These are phyloP conservation scores for Cephus runcator DNA, from an alignment of 2,888 invertebrate genomes.

Conservation along the genomic window DNA sequence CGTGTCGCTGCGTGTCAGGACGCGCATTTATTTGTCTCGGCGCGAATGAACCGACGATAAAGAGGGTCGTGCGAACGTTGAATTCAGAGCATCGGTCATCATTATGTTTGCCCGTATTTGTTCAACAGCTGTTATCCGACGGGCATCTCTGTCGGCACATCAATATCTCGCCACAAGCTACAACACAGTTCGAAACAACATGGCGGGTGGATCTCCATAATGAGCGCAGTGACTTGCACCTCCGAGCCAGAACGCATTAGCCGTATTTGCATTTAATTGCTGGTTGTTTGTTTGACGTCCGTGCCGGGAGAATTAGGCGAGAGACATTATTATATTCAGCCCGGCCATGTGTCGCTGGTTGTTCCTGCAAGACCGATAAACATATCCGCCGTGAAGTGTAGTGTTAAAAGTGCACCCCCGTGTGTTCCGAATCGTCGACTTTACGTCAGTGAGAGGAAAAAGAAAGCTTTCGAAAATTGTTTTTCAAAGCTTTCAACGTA, in stretches of 20 bases:
- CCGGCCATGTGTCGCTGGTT: slow-evolving; percentile 16
- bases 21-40: background rate
- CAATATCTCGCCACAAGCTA: slow-evolving; percentile 41
- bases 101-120: slow-evolving; percentile 30
- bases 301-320: slow-evolving; percentile 48
- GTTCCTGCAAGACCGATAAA: background rate
- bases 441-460: background rate
- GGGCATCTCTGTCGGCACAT: slow-evolving; percentile 33
- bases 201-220: slow-evolving; percentile 59
- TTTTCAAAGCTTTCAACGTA: slow-evolving; percentile 2
- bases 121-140: slow-evolving; percentile 27
- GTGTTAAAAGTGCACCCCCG: background rate
- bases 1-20: background rate
- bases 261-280: slow-evolving; percentile 64
- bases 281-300: slow-evolving; percentile 63
- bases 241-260: slow-evolving; percentile 61
- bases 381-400: background rate
- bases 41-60: background rate
- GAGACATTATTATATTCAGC: slow-evolving; percentile 8
- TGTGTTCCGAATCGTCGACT: background rate
- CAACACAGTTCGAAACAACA: slow-evolving; percentile 49
- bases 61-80: background rate
- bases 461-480: background rate
- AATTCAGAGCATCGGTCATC: slow-evolving; percentile 10
- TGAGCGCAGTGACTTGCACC: slow-evolving; percentile 61